Evolutionary conservation across 2,113 vertebrate species (phyloP).

Genomic region (Cololabis saira): DNA sequence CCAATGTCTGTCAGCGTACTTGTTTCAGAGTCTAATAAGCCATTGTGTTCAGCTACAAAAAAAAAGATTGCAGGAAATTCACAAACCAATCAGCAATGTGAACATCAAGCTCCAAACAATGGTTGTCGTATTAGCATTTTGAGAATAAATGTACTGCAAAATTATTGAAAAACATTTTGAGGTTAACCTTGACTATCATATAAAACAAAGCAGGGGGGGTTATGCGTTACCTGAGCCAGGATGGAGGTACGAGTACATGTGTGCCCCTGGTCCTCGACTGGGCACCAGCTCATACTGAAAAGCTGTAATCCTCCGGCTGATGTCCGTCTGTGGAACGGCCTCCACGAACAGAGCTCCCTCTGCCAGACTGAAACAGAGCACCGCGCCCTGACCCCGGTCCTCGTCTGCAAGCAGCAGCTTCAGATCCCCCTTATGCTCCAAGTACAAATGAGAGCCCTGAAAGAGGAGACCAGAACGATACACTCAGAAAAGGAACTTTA

Average conservation of each 20-base stretch:
- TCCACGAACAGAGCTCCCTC: constrained; percentile 92
- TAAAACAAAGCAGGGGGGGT: not conserved
- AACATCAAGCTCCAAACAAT: not conserved
- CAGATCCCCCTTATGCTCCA: constrained; percentile 91
- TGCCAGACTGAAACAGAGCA: constrained; percentile 86
- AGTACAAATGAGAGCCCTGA: constrained; percentile 90
- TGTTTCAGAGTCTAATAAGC: not conserved
- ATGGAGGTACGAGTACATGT: constrained; percentile 74
- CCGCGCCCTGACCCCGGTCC: constrained; percentile 74
- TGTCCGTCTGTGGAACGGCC: constrained; percentile 89
- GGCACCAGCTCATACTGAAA: constrained; percentile 92
- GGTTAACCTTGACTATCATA: no score
- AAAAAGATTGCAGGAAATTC: not conserved
- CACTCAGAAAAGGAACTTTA: not conserved
- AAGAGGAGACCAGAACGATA: not conserved
- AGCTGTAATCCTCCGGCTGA: constrained; percentile 90
- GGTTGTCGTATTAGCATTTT: no score
- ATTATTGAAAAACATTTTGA: no score
- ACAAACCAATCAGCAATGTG: not conserved
- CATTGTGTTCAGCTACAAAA: not conserved
- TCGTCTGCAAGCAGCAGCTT: constrained; percentile 86
- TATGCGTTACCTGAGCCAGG: constrained; percentile 46
- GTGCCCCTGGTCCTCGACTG: constrained; percentile 70
- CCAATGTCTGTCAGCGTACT: constrained; percentile 23
- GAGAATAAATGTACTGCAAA: no score